Base-by-base conservation (phyloP, 2,888 invertebrate genomes). In the Ariolimax columbianus region DNA sequence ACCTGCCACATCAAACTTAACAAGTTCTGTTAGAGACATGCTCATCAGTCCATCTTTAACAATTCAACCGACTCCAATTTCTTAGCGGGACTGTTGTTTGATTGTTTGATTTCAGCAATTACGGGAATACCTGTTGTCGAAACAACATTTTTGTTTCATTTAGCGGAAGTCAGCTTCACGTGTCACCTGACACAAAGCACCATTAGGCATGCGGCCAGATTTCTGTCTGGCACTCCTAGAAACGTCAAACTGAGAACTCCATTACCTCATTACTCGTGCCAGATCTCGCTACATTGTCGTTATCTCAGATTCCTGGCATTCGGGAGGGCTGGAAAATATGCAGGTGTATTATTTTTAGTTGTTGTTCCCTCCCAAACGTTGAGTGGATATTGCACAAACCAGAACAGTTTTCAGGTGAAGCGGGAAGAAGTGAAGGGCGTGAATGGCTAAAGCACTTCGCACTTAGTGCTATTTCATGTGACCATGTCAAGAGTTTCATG, bases 251-350 rank as follows among this genome's bases (percentile, higher is more conserved):
- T 75, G 51, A 51, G 23, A 51, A 75, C 51, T 75, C 36, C 51
- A 75, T 75, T 75, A 75, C 33, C 51, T 75, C 75, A 75, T 47
- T 75, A 51, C 51, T 36, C 19, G 19, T 51, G 75, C 17, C 75
- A 75, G 75, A 75, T 51, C 75, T 73, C 0, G 75, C 30, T 6
- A 33, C 47, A 51, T 51, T 30, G 17, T 51, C 23, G 75, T 51
- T 51, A 51, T 47, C 75, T 51, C 33, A 51, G 33, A 33, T 33
- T 75, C 51, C 33, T 43, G 17, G 51, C 51, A 47, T 33, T 30
- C 30, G n/a, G 19, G 51, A 51, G 19, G 26, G 30, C 17, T n/a
- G 11, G 47, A 14, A 47, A 47, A 7, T 19, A 30, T 75, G 7
- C 47, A 75, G 33, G 75, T 47, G 30, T 47, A 33, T 51, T 47